Conservation (phyloP, 2,113 vertebrate species). For the Malurus melanocephalus region DNA sequence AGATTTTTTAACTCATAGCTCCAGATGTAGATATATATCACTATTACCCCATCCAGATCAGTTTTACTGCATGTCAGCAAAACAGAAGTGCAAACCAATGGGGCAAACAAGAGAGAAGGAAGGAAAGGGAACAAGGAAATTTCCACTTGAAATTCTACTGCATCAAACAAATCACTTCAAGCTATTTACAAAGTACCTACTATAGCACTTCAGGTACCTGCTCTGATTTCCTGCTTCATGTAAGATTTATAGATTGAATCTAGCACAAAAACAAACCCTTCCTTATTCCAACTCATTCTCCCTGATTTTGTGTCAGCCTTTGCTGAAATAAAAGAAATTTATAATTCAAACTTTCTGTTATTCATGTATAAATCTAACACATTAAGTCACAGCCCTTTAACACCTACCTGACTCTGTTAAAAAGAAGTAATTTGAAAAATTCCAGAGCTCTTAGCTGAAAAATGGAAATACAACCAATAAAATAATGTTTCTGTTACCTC, state of each 20-base stretch:
- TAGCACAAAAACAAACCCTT: background rate
- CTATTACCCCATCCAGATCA: background rate
- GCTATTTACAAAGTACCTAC: background rate
- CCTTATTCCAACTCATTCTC: background rate
- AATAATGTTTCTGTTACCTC: background rate
- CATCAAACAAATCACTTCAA: background rate
- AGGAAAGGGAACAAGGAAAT: background rate
- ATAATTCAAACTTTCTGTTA: background rate
- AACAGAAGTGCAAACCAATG: background rate
- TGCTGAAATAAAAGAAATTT: background rate
- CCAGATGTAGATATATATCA: background rate
- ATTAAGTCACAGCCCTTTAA: background rate
- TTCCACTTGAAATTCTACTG: background rate
- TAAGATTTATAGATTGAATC: background rate
- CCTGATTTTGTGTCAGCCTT: background rate
- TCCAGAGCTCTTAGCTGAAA: background rate
- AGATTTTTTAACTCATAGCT: background rate
- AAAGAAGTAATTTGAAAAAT: background rate
- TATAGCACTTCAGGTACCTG: background rate
- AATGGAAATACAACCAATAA: background rate
- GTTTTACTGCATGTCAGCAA: background rate
- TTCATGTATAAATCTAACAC: background rate
- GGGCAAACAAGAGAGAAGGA: background rate
- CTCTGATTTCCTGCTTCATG: background rate
- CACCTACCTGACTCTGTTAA: background rate